A percentile compares a stretch with the other conserved stretches of the same genome.
phyloP scores from a whole-genome alignment of 2,888 invertebrate species.

The Cancer borealis region DNA sequence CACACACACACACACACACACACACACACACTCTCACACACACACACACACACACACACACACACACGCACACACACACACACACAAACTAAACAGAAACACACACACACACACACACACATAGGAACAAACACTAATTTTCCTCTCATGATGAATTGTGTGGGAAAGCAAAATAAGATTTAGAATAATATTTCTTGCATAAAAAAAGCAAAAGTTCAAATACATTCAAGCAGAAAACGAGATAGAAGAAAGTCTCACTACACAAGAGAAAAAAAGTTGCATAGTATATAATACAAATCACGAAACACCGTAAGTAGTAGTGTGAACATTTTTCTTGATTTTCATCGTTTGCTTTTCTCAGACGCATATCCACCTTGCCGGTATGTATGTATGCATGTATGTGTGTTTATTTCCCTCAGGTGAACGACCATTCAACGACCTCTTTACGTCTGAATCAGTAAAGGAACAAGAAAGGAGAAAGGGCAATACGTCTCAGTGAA shows the following conservation, averaged over 20 bases:
- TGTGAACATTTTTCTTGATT: neutral
- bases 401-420: neutral
- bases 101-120: neutral
- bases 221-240: no score
- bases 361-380: neutral
- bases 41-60: neutral
- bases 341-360: neutral
- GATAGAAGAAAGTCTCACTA: no score
- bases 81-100: neutral
- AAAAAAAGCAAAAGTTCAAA: neutral
- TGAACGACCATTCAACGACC: constrained; percentile 6
- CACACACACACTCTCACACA: neutral
- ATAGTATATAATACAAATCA: neutral
- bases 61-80: neutral
- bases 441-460: neutral
- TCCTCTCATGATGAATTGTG: neutral
- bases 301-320: neutral
- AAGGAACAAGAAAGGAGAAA: neutral
- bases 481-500: no score
- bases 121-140: neutral
- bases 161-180: neutral
- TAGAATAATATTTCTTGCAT: neutral
- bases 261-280: neutral
- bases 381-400: neutral
- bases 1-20: neutral